A percentile compares a stretch with the other conserved stretches of the same genome.
phyloP scores from a whole-genome alignment of 2,888 invertebrate genomes.

The Eupithecia subfuscata region DNA sequence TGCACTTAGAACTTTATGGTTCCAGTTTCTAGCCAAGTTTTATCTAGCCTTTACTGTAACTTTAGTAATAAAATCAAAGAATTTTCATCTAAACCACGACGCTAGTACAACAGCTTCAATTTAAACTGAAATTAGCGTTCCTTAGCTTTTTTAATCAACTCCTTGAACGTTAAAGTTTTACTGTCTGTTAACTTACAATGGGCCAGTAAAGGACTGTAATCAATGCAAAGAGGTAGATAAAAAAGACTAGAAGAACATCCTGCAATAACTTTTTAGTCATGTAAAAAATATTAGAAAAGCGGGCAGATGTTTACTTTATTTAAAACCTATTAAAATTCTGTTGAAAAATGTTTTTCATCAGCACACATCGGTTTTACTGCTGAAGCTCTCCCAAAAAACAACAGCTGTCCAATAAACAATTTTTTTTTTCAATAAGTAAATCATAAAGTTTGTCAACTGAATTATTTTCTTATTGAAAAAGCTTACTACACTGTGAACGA shows the following conservation, averaged over 20 bases:
- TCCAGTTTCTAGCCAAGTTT: neutral
- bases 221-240: neutral
- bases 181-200: neutral
- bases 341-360: no score
- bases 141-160: slow-evolving; percentile 3
- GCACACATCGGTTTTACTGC: no score
- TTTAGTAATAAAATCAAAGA: slow-evolving; percentile 16
- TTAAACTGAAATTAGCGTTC: slow-evolving; percentile 3
- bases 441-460: no score
- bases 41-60: neutral
- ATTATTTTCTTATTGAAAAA: no score
- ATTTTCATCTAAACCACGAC: neutral
- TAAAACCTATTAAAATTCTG: no score
- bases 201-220: neutral
- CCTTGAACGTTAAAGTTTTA: neutral
- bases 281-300: no score
- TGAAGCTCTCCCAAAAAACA: no score
- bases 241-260: neutral
- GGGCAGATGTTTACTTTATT: no score
- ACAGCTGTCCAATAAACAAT: no score
- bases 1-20: neutral
- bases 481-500: no score
- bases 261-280: neutral
- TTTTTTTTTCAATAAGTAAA: no score
- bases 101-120: neutral